Evolutionary conservation across 2,888 invertebrate species (phyloP).

Genomic region (Eumerus sabulonum): DNA sequence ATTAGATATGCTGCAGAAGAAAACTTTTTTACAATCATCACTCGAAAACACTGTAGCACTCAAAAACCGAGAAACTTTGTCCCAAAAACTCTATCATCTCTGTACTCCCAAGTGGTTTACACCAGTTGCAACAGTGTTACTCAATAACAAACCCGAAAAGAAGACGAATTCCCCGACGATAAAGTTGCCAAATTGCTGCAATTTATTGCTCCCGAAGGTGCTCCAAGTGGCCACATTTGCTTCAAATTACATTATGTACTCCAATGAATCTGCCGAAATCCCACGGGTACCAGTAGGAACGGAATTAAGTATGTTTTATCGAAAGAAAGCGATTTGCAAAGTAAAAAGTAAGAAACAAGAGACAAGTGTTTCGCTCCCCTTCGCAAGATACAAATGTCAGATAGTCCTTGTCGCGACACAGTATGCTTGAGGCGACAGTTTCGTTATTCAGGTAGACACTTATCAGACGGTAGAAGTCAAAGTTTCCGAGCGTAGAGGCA

Average conservation of each 20-base stretch:
- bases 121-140: slow-evolving; percentile 26
- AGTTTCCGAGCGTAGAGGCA: slow-evolving; percentile 4
- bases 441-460: slow-evolving; percentile 31
- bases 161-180: not conserved
- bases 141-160: not conserved
- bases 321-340: no score
- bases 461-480: slow-evolving; percentile 23
- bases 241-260: slow-evolving; percentile 21
- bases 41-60: not conserved
- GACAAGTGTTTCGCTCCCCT: not conserved
- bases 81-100: slow-evolving; percentile 1
- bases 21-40: slow-evolving; percentile 8
- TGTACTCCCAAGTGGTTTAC: slow-evolving; percentile 10
- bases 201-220: slow-evolving; percentile 44
- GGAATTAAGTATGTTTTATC: no score
- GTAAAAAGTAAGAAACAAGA: no score
- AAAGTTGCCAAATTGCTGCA: slow-evolving; percentile 27
- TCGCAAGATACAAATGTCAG: not conserved
- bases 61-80: slow-evolving; percentile 5
- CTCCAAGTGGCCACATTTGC: slow-evolving; percentile 28
- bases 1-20: slow-evolving; percentile 21
- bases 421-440: not conserved
- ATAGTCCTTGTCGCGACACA: slow-evolving; percentile 23
- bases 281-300: not conserved
- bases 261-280: slow-evolving; percentile 20